Evolutionary conservation across 1,140 invertebrate species (phyloP).

Genomic region (Lutraria rhynchaena): DNA sequence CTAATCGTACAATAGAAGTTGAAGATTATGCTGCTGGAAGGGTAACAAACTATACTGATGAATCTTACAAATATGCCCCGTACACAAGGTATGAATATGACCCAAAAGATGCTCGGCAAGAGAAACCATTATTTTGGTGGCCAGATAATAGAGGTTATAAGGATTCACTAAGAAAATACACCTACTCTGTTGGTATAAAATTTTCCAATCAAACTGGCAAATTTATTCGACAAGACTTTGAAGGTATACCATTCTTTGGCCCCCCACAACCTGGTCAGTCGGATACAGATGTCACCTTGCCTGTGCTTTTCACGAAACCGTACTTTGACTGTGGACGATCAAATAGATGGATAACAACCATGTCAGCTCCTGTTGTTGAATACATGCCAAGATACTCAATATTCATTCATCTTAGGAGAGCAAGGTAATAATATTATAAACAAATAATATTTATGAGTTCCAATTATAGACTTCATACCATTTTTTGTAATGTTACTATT

Average conservation of each 20-base stretch:
- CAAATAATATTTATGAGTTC: no score
- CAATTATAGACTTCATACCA: no score
- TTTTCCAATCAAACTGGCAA: constrained; percentile 95
- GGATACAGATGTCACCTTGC: constrained; percentile 87
- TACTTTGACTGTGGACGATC: constrained; percentile 98
- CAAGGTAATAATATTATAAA: constrained; percentile 87
- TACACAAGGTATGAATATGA: constrained; percentile 84
- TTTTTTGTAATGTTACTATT: no score
- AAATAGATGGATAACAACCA: constrained; percentile 97
- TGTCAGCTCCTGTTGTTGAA: constrained; percentile 96
- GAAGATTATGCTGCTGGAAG: constrained; percentile 82
- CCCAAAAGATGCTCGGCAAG: constrained; percentile 28
- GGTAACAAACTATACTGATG: constrained; percentile 94
- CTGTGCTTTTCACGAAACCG: constrained; percentile 95
- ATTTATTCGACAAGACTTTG: constrained; percentile 71
- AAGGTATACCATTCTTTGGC: constrained; percentile 79
- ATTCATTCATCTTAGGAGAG: constrained; percentile 97
- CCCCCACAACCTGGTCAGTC: constrained; percentile 80
- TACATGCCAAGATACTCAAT: constrained; percentile 95
- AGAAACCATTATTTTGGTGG: constrained; percentile 85
- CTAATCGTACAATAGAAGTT: constrained; percentile 80
- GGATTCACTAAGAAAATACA: constrained; percentile 93
- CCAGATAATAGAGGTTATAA: constrained; percentile 88
- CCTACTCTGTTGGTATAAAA: constrained; percentile 88
- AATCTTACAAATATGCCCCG: constrained; percentile 95